Base-by-base conservation (phyloP, 2,113 vertebrate genomes). In the Elephas maximus region DNA sequence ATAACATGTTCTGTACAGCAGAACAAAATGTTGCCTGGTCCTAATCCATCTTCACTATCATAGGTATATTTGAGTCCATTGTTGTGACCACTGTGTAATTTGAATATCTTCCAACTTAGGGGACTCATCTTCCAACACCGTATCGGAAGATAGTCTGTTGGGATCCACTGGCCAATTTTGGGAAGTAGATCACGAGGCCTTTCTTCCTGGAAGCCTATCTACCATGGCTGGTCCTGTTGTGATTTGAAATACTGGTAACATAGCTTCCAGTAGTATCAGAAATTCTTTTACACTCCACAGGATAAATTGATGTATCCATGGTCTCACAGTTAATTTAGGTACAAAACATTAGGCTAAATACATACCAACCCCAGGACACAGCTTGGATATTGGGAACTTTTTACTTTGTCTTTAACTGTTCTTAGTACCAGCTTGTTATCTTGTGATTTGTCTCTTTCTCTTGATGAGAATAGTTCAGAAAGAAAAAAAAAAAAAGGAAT, bases 331-430 rank as follows among this genome's bases (percentile, higher is more conserved):
- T 53, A 33, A 80, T 23, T 65, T 78, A 89, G 63, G 12, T 28
- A 0, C 4, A 80, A 57, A 14, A 2, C 53, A 30, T 33, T 62
- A 37, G 14, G 18, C 15, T 41, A 18, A 5, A 23, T 18, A 6
- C 9, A 4, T 14, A 4, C 9, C 51, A 37, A 45, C 2, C 37
- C 6, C 28, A 60, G 45, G 65, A 74, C n/a, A 89, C 17, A 69
- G 2, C 23, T 69, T 83, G 6, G 28, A 44, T 77, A 41, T 11
- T 53, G 33, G 17, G 2, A 71, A 12, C 4, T n/a, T 48, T n/a
- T 90, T 93, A 71, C 17, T 93, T 85, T 63, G 21, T 82, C 48
- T 86, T 84, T 53, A 71, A 73, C 41, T 63, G 30, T 91, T 41
- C 24, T 48, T 28, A 67, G 57, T 91, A 28, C 44, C n/a, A 88